Evolutionary conservation across 1,140 invertebrate genomes (phyloP), one percentile per base, ranked within the genome.

Genomic region (Drosophila nasuta): DNA sequence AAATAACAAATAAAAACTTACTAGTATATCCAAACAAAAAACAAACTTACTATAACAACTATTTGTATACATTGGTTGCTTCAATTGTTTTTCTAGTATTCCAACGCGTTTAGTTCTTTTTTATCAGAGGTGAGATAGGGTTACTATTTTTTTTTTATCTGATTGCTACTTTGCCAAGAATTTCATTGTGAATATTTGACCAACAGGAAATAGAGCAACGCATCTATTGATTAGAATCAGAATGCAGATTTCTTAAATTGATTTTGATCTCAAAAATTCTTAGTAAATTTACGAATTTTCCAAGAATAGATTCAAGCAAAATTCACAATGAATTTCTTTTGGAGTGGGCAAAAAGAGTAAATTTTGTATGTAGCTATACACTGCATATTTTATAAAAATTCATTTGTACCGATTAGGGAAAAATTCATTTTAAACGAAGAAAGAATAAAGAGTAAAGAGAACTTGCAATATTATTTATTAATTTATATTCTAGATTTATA

Each of bases 171-270:
- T 46, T 74, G 58, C 67, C 17, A 17, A 13, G 59, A 67, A 64
- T 75, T 64, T 58, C 51, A 51, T 62, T 74, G 71, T 48, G 5
- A 57, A 64, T 35, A 45, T 43, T 25, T 15, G 1, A 5, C 25
- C 30, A 11, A 6, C 38, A 41, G 46, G 45, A 75, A 81, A 57
- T 58, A 35, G 33, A 45, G 46, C 33, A 62, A 62, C 60, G 51
- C 66, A 79, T 79, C 52, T 78, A 7, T 41, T 66, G 82, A 87
- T 87, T 65, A 69, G 15, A 45, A 87, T 87, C 82, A 79, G 43
- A 25, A 77, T 64, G 8, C 20, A 77, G 82, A 87, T 87, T 49
- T 66, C 7, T 46, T 38, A 57, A 46, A 51, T 74, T 80, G 67
- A 80, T 82, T 71, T 25, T 6, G 20, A 33, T 38, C 48, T 54